Evolutionary conservation across 1,140 invertebrate genomes (phyloP), one percentile per base, ranked within the genome.

Genomic region (Lepidurus arcticus): DNA sequence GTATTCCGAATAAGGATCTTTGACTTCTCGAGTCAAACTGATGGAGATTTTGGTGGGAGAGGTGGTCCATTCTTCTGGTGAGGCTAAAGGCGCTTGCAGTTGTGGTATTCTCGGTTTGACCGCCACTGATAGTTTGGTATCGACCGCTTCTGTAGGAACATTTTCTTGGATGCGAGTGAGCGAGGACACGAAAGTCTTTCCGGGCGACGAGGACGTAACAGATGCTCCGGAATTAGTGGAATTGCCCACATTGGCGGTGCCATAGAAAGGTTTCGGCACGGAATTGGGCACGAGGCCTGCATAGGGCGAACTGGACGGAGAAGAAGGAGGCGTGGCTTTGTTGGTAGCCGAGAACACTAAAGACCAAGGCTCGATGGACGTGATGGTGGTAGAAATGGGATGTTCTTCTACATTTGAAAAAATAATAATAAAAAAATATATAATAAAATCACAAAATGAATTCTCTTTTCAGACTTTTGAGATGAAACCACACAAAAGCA

Each of bases 161-260:
- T 89, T 89, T 81, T 91, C 90, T 75, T 90, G 88, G 83, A 91
- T 91, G 81, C 89, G 88, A 21, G 88, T 88, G 44, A 90, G 80
- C 0, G 89, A 90, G 13, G 88, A 86, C 24, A 89, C 87, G 81
- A 90, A 91, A 34, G 85, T 84, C 74, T 83, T 85, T 79, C 78
- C 78, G 65, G 75, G 76, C 24, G 21, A 75, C 26, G 73, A 47
- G 47, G 44, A 75, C 65, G 24, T 79, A 11, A 13, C 47, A 10
- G 75, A 42, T 16, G 73, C 65, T 42, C 1, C 16, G 8, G 53
- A 26, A 34, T 26, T 74, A n/a, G 65, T 78, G 10, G 78, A 43
- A 42, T n/a, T 75, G 10, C 34, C 44, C 7, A 43, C 44, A 21
- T 75, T 42, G 1, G 73, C 42, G 11, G 76, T 78, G 26, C 79